phyloP scores from a whole-genome alignment of 2,888 invertebrate species.

The Amblyteles armatorius region DNA sequence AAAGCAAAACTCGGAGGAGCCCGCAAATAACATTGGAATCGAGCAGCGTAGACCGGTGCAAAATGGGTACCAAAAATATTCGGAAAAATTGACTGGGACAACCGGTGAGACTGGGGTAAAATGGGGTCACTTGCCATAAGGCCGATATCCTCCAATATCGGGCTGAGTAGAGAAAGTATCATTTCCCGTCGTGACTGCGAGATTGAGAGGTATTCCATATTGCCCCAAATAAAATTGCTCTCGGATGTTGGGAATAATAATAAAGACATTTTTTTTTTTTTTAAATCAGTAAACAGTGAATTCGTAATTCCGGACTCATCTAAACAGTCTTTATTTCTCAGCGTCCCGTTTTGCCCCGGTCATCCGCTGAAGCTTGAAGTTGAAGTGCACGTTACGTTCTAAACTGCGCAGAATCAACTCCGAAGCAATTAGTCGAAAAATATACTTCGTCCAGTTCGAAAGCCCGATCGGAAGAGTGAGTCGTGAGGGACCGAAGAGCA shows the following conservation, averaged over 20 bases:
- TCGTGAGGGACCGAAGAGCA: background rate
- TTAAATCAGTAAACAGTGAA: too few relatives aligned
- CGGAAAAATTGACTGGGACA: background rate
- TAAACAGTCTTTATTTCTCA: background rate
- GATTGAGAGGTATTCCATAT: background rate
- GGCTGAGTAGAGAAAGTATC: background rate
- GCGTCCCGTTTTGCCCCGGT: too few relatives aligned
- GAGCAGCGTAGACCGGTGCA: too few relatives aligned
- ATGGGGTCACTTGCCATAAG: background rate
- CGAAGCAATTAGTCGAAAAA: conserved; percentile 11
- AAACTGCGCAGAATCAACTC: background rate
- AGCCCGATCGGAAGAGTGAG: background rate
- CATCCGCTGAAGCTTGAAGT: background rate
- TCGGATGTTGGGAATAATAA: background rate
- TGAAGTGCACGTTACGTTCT: background rate
- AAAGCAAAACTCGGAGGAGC: too few relatives aligned
- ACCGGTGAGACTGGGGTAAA: background rate
- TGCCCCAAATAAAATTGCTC: background rate
- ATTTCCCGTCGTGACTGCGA: background rate
- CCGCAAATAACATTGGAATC: background rate
- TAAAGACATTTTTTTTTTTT: background rate
- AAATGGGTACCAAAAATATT: background rate
- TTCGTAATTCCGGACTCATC: background rate
- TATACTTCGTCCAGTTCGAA: background rate
- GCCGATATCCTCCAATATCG: too few relatives aligned